A percentile compares a stretch with the other conserved stretches of the same genome.
These are phyloP conservation scores for Reticulitermes lucifugus DNA, from an alignment of 2,888 invertebrate genomes.

Conservation along the genomic window DNA sequence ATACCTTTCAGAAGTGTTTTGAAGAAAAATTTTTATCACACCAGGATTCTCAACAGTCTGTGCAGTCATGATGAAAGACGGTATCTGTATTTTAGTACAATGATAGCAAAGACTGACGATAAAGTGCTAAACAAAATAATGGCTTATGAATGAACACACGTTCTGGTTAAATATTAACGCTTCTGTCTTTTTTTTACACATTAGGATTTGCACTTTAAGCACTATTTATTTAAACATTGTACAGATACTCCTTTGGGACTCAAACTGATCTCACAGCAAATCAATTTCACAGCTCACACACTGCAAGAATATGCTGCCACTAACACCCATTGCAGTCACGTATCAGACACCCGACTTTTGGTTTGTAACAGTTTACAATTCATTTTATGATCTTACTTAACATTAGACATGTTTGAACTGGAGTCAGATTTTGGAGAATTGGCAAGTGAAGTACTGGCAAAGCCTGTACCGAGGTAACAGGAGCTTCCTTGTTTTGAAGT, in stretches of 20 bases:
- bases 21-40: not conserved
- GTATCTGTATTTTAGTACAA: not conserved
- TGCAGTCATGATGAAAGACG: not conserved
- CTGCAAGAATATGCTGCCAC: too few species aligned
- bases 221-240: too few species aligned
- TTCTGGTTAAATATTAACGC: too few species aligned
- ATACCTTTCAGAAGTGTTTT: too few species aligned
- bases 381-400: conserved; percentile 12
- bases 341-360: too few species aligned
- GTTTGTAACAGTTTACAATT: not conserved
- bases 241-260: too few species aligned
- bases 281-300: too few species aligned
- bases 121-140: not conserved
- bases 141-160: too few species aligned
- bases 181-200: too few species aligned
- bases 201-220: too few species aligned
- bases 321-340: too few species aligned
- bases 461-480: conserved; percentile 54
- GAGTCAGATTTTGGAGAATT: conserved; percentile 46
- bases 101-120: not conserved
- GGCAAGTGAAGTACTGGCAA: conserved; percentile 35
- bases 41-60: not conserved
- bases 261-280: too few species aligned
- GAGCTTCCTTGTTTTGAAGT: conserved; percentile 57
- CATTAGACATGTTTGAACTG: conserved; percentile 41